Base-by-base conservation (phyloP, 2,888 invertebrate species). In the Flabesymbios commensalis region DNA sequence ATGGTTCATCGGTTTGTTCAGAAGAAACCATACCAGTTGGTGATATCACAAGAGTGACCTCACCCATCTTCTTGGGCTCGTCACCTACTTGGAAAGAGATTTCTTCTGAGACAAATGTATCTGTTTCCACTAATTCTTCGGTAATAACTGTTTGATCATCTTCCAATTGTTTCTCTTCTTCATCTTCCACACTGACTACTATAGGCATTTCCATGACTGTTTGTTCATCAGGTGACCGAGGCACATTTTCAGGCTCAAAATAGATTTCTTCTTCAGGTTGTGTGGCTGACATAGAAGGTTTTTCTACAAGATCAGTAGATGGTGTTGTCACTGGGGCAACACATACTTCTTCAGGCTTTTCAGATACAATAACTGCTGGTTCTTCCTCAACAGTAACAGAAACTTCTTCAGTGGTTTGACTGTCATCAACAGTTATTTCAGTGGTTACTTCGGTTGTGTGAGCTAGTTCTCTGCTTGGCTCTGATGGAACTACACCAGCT, bases 321-420 rank as follows among this genome's bases (percentile, higher is more conserved):
- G 41, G 22, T 32, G 36, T 42, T 29, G 59, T 63, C n/a, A 58
- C 55, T 10, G 57, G 58, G 17, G 62, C 41, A 24, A 62, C 56
- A 17, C 43, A 28, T n/a, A 53, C 33, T 10, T 53, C 52, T n/a
- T 70, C 60, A 41, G 51, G 66, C 22, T 61, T 60, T 33, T 65
- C 63, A 24, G 66, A 43, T 5, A 55, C 58, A 31, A 67, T 64
- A 19, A 68, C 62, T n/a, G 69, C 67, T 28, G 59, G 59, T 43
- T 59, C 60, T 28, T 64, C 60, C 49, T 67, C 67, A 17, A 54
- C 42, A 45, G 71, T 73, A n/a, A 69, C 69, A 49, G 61, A 60
- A 28, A 62, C 59, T 48, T 68, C 63, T n/a, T 64, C 63, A 17
- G 61, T 43, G 39, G 71, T 49, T 32, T 54, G 59, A 47, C 33